Evolutionary conservation across 1,140 invertebrate genomes (phyloP), one percentile per base, ranked within the genome.

Genomic region (Gonatopus flavifemur): DNA sequence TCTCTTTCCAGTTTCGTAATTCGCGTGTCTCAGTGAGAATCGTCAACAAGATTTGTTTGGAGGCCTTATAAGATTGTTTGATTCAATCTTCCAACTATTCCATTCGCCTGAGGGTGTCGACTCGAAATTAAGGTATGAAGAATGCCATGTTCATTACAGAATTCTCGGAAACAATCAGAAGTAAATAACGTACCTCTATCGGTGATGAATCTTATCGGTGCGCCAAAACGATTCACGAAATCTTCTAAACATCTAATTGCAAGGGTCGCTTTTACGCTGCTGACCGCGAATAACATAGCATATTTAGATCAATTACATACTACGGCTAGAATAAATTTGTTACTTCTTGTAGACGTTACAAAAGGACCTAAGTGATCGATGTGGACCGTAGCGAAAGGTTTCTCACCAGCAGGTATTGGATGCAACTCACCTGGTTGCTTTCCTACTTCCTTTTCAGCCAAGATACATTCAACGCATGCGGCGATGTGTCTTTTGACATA

Each of bases 341-440:
- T 59, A 1, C 49, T 40, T 2, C 25, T 44, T 38, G 24, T 40
- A 20, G 56, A 63, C 7, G 13, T 50, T 6, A 57, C 41, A 12
- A 67, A 59, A 2, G 65, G 64, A 0, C 60, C 63, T 2, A 66
- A 37, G 39, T 67, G 68, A 35, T 70, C 62, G 3, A 67, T 28
- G 33, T 69, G 62, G 4, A 71, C 12, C 1, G 72, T 72, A 25
- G 72, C 64, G 19, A 72, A 69, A 10, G 70, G 66, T 1, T 58
- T 38, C 7, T 54, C 39, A 2, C 51, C 19, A 24, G 67, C 70
- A 8, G 59, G 52, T 3, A 72, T 67, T 4, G 55, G 54, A 37
- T 69, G 61, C 9, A 69, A 28, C 9, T 45, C 32, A 22, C 62
- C 59, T 41, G 57, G 54, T 9, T 50, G 54, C 24, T 47, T 41